These are phyloP conservation scores for Mormyrops boulengeri DNA, from an alignment of 2,797 vertebrate genomes.

Conservation along the genomic window DNA sequence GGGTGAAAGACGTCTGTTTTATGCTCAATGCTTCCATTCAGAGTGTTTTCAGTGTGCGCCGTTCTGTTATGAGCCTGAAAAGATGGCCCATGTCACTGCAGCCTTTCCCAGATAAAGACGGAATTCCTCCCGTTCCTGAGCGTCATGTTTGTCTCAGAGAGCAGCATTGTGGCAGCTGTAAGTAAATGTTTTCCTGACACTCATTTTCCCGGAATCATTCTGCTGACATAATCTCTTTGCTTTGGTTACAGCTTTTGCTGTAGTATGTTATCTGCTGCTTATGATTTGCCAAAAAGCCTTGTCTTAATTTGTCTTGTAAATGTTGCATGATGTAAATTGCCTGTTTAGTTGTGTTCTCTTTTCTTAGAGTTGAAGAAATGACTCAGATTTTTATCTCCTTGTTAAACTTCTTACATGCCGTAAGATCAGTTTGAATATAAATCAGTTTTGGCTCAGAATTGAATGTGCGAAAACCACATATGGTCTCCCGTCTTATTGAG, in stretches of 20 bases:
- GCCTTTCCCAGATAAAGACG: conserved; percentile 91
- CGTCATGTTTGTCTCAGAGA: conserved; percentile 92
- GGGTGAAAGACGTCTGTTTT: neutral
- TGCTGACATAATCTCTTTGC: neutral
- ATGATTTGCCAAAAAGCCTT: neutral
- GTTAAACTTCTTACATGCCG: neutral
- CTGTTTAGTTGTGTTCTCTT: neutral
- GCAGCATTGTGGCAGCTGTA: conserved; percentile 92
- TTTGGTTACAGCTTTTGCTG: neutral
- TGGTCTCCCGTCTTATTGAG: neutral
- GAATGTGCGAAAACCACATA: neutral
- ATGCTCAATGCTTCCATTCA: neutral
- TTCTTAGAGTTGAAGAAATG: neutral
- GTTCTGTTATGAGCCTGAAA: neutral
- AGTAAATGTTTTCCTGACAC: conserved; percentile 45
- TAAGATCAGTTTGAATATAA: neutral
- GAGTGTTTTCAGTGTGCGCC: neutral
- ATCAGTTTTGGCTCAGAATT: neutral
- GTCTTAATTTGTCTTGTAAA: conserved; percentile 2
- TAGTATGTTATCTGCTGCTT: neutral
- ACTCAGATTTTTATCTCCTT: neutral
- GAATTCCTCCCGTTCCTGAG: conserved; percentile 95
- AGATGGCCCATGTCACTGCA: conserved; percentile 52
- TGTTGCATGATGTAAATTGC: neutral
- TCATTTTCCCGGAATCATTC: neutral